Evolutionary conservation across 2,113 vertebrate genomes (phyloP).

Genomic region (Excalfactoria chinensis): DNA sequence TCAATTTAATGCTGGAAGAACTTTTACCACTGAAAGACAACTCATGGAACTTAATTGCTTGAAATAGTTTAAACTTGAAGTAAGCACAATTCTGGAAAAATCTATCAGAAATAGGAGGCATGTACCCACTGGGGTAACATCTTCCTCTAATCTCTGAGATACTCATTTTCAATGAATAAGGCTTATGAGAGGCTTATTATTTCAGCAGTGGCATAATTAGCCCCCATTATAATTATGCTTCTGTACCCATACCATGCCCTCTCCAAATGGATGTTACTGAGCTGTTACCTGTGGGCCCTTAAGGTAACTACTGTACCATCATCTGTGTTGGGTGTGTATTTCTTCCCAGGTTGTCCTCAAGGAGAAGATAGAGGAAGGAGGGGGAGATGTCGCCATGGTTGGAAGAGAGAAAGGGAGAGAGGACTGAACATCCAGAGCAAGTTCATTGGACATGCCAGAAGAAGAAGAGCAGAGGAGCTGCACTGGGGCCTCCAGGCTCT

Average conservation of each 20-base stretch:
- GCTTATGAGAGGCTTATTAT: constrained; percentile 6
- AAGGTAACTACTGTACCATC: background rate
- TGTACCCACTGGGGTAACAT: background rate
- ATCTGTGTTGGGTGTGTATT: background rate
- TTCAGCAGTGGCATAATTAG: constrained; percentile 15
- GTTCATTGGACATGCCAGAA: background rate
- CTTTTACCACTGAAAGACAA: background rate
- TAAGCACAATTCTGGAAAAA: constrained; percentile 21
- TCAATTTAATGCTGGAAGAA: constrained; percentile 12
- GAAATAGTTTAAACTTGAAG: constrained; percentile 21
- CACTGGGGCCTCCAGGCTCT: background rate
- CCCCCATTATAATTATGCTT: background rate
- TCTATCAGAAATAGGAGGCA: background rate
- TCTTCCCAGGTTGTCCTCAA: background rate
- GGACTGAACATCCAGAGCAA: accelerated
- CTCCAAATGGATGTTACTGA: background rate
- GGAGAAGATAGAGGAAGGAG: background rate
- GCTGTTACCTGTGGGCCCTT: background rate
- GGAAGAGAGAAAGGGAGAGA: background rate
- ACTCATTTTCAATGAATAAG: background rate
- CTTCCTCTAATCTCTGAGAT: background rate
- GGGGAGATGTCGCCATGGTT: accelerated
- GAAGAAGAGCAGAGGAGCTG: background rate
- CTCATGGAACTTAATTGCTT: background rate
- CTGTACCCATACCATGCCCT: background rate